Evolutionary conservation across 2,888 invertebrate species (phyloP).

Genomic region (Phorcus lineatus): DNA sequence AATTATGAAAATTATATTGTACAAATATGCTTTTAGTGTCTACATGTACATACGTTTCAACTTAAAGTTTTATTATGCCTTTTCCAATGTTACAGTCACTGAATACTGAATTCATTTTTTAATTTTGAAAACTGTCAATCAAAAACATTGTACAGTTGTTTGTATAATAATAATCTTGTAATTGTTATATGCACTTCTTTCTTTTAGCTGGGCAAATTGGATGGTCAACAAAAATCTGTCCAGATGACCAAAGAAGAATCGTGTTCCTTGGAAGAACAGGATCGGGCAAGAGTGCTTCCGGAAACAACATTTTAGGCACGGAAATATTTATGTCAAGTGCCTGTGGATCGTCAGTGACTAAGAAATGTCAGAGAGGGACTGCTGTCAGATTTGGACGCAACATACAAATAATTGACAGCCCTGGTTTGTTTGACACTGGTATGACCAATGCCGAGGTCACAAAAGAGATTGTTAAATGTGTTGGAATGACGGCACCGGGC

Average conservation of each 20-base stretch:
- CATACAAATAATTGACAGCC: slow-evolving; percentile 36
- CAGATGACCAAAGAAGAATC: slow-evolving; percentile 28
- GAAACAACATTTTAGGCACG: slow-evolving; percentile 30
- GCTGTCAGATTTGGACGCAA: slow-evolving; percentile 14
- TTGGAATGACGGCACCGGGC: slow-evolving; percentile 15
- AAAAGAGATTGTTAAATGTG: slow-evolving; percentile 22
- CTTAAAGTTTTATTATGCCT: too few species aligned
- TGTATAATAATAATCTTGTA: too few species aligned
- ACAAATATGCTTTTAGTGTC: too few species aligned
- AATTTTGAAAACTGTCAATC: too few species aligned
- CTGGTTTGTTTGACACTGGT: slow-evolving; percentile 40
- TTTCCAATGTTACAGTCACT: too few species aligned
- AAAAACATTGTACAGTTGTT: too few species aligned
- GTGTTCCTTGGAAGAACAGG: slow-evolving; percentile 38
- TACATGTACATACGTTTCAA: too few species aligned
- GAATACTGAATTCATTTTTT: too few species aligned
- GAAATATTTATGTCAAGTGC: slow-evolving; percentile 30
- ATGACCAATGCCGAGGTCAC: slow-evolving; percentile 32
- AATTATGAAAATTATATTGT: too few species aligned
- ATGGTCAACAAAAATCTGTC: too few species aligned
- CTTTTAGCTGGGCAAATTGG: too few species aligned
- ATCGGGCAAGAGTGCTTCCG: slow-evolving; percentile 38
- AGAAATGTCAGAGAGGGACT: slow-evolving; percentile 29
- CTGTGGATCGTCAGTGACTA: slow-evolving; percentile 30
- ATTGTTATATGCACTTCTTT: too few species aligned